Percentiles rank a stretch among this genome's conserved stretches.
Evolutionary conservation across 2,888 invertebrate genomes (phyloP).

Genomic region (Drosophila ustulata): DNA sequence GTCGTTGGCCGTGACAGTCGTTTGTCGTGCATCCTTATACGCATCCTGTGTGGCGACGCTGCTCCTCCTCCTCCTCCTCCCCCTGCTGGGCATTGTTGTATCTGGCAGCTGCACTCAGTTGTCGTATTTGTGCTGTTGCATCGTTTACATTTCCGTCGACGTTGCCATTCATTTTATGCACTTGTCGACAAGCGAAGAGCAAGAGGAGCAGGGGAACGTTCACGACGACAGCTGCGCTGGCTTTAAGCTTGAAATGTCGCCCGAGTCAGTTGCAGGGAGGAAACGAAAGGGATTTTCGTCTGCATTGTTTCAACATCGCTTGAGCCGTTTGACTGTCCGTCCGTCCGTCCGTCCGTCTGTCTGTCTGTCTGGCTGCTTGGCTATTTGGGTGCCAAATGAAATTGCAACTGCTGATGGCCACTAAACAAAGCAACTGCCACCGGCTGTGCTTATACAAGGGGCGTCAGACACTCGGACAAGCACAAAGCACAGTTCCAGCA

Average conservation of each 20-base stretch:
- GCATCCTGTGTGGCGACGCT: not conserved
- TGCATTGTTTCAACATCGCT: not conserved
- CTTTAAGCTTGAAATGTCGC: slow-evolving; percentile 3
- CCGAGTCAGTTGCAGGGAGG: not conserved
- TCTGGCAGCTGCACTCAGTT: not conserved
- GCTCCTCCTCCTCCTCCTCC: not conserved
- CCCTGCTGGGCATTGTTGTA: not conserved
- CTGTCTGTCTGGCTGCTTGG: not conserved
- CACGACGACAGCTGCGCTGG: not conserved
- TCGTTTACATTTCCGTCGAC: slow-evolving; percentile 4
- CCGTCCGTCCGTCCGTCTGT: not conserved
- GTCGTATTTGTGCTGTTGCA: slow-evolving; percentile 2
- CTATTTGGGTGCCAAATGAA: slow-evolving; percentile 31
- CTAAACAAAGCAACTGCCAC: slow-evolving; percentile 23
- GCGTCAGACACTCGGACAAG: slow-evolving; percentile 9
- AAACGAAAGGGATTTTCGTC: not conserved
- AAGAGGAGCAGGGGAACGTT: not conserved
- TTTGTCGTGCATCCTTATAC: not conserved
- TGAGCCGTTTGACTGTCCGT: not conserved
- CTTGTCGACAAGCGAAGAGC: not conserved
- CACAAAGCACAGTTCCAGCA: slow-evolving; percentile 25
- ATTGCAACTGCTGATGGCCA: slow-evolving; percentile 17
- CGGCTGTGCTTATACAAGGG: slow-evolving; percentile 3
- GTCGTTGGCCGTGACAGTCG: not conserved
- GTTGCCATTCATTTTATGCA: slow-evolving; percentile 1